Percentiles rank a stretch among this genome's conserved stretches.
phyloP scores from a whole-genome alignment of 2,888 invertebrate species.

The Acronicta aceris region DNA sequence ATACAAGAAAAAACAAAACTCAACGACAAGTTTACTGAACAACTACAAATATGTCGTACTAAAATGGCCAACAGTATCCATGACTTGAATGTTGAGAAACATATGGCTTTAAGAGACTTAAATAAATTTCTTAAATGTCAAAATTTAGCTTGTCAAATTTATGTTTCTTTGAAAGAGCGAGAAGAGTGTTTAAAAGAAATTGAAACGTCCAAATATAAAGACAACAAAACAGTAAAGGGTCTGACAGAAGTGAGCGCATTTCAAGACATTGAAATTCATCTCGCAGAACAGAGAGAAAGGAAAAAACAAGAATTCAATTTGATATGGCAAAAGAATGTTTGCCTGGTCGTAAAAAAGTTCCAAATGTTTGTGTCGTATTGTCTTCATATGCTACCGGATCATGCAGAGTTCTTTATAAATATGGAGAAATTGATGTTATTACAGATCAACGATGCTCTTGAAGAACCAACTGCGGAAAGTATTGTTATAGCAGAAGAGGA shows the following conservation, averaged over 20 bases:
- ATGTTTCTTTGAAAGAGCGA: slow-evolving; percentile 80
- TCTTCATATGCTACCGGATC: slow-evolving; percentile 76
- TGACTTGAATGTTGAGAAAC: slow-evolving; percentile 80
- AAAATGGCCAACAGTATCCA: slow-evolving; percentile 66
- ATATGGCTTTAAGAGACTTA: slow-evolving; percentile 75
- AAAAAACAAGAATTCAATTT: slow-evolving; percentile 66
- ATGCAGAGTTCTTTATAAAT: slow-evolving; percentile 82
- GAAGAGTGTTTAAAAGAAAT: slow-evolving; percentile 73
- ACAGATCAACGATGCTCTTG: slow-evolving; percentile 73
- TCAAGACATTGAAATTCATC: slow-evolving; percentile 72
- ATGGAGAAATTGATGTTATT: slow-evolving; percentile 82
- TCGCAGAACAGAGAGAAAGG: slow-evolving; percentile 69
- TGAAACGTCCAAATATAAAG: slow-evolving; percentile 64
- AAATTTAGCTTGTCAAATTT: slow-evolving; percentile 82
- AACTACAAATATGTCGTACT: slow-evolving; percentile 62
- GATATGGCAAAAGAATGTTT: slow-evolving; percentile 80
- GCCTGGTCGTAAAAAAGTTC: slow-evolving; percentile 78
- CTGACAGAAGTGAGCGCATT: slow-evolving; percentile 65
- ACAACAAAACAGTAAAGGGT: slow-evolving; percentile 69
- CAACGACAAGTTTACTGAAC: slow-evolving; percentile 70
- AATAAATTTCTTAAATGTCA: slow-evolving; percentile 74
- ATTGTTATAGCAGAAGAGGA: slow-evolving; percentile 69
- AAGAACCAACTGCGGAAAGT: slow-evolving; percentile 71
- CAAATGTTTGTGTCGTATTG: slow-evolving; percentile 80
- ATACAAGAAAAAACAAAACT: slow-evolving; percentile 64